Evolutionary conservation across 2,888 invertebrate genomes (phyloP).

Genomic region (Amblyjoppa fuscipennis): DNA sequence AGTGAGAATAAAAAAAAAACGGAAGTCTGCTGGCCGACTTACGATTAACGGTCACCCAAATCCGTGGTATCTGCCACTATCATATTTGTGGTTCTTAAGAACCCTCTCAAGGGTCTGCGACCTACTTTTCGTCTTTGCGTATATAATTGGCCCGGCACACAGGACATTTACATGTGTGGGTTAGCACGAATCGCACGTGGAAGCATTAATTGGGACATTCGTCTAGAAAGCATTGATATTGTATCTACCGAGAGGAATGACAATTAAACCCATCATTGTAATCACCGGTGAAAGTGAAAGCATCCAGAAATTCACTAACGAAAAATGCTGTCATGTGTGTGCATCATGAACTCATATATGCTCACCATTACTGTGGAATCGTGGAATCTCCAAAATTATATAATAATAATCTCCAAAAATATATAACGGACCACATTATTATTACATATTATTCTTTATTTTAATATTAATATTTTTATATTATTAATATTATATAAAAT

Average conservation of each 20-base stretch:
- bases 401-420: neutral
- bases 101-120: neutral
- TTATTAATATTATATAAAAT: too few species aligned
- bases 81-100: conserved; percentile 18
- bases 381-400: neutral
- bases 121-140: conserved; percentile 32
- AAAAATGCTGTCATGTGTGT: neutral
- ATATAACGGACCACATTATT: too few species aligned
- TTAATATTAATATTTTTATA: too few species aligned
- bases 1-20: conserved; percentile 43
- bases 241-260: neutral
- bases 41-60: conserved; percentile 70
- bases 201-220: neutral
- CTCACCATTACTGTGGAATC: neutral
- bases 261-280: conserved; percentile 3
- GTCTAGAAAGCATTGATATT: conserved; percentile 4
- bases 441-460: too few species aligned
- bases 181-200: neutral
- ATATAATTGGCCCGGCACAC: neutral
- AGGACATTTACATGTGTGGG: neutral
- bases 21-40: conserved; percentile 65
- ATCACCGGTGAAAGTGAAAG: conserved; percentile 9
- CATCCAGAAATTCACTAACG: neutral
- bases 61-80: conserved; percentile 54
- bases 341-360: neutral